A percentile compares a stretch with the other conserved stretches of the same genome.
phyloP scores from a whole-genome alignment of 2,113 vertebrate genomes.

The Stegostoma tigrinum region DNA sequence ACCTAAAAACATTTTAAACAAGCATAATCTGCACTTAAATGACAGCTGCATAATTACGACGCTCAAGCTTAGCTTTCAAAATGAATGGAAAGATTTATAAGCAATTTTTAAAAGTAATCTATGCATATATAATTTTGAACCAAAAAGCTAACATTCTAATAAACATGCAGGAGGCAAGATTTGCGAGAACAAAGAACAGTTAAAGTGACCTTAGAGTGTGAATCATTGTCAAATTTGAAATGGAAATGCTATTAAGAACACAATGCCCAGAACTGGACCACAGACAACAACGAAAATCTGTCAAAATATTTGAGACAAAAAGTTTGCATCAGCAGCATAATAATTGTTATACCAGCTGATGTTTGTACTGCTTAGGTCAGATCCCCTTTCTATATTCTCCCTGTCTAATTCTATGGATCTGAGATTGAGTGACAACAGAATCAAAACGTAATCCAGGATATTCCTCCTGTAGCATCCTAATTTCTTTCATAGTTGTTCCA shows the following conservation, averaged over 20 bases:
- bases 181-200: not conserved
- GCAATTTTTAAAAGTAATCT: not conserved
- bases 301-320: not conserved
- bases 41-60: not conserved
- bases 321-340: not conserved
- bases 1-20: not conserved
- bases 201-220: not conserved
- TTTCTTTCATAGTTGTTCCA: no score
- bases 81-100: not conserved
- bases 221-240: not conserved
- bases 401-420: no score
- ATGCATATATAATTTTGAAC: not conserved
- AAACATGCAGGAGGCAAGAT: not conserved
- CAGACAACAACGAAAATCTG: not conserved
- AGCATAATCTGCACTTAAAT: not conserved
- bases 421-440: no score
- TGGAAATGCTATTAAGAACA: not conserved
- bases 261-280: not conserved
- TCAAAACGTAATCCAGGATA: no score
- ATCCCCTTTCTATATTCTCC: no score
- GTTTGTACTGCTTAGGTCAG: no score
- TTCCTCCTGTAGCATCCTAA: no score
- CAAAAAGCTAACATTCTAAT: not conserved
- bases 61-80: not conserved
- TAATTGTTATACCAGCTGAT: not conserved